Conservation (phyloP, 2,113 vertebrate species). For the Manacus vitellinus region DNA sequence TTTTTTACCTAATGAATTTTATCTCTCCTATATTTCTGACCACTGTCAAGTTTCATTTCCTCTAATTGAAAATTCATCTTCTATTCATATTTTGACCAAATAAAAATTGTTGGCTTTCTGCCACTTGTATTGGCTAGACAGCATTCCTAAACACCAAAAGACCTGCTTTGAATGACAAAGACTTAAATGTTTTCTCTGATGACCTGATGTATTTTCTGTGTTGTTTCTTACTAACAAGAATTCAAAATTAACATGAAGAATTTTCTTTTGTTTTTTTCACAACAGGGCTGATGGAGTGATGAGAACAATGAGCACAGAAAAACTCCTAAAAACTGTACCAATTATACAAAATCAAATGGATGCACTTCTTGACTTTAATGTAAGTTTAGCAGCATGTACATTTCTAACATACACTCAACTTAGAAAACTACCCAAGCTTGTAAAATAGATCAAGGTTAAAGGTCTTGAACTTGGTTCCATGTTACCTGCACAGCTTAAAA, state of each 20-base stretch:
- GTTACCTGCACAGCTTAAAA: neutral
- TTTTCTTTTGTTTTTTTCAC: neutral
- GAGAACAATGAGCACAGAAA: conserved; percentile 98
- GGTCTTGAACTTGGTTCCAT: neutral
- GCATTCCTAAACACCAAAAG: neutral
- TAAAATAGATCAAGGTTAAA: neutral
- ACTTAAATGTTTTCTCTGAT: neutral
- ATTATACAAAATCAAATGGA: conserved; percentile 95
- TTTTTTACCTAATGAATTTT: neutral
- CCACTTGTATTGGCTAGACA: neutral
- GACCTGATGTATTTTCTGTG: neutral
- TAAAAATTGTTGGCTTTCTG: neutral
- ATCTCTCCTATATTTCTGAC: neutral
- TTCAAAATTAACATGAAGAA: neutral
- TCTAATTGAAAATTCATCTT: neutral
- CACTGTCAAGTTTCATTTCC: neutral
- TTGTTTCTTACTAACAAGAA: neutral
- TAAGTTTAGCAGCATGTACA: conserved; percentile 64
- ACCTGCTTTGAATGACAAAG: neutral
- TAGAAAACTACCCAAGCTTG: neutral
- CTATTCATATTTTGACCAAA: neutral
- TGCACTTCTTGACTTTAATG: conserved; percentile 94
- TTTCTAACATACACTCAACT: accelerated
- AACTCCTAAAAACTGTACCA: conserved; percentile 91
- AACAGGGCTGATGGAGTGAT: conserved; percentile 94